Base-by-base conservation (phyloP, 1,140 invertebrate species). In the Protaetia brevitarsis region DNA sequence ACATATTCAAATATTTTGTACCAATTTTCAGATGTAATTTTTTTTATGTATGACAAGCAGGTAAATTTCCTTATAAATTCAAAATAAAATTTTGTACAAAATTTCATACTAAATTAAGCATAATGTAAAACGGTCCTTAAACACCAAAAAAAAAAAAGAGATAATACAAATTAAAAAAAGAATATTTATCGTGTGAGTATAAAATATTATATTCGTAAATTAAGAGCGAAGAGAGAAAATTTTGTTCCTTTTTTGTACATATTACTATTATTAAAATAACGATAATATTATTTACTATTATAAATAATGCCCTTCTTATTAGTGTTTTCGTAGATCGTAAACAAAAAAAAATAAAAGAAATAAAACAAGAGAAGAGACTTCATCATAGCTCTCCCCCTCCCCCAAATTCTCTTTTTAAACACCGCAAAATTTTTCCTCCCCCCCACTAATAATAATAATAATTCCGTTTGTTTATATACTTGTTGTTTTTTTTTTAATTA, bases 201-300 rank as follows among this genome's bases (percentile, higher is more conserved):
- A 59, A 26, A 7, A 59, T 51, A 41, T 57, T 58, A 29, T 65
- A 57, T 65, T 65, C n/a, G n/a, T n/a, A n/a, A n/a, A 65, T 57
- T 65, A 65, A 57, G 57, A 65, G 72, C 70, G 74, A 69, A 72
- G n/a, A n/a, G n/a, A n/a, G n/a, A n/a, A 72, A 64, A 57, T 77
- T 77, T 74, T 75, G 74, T 77, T 76, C 76, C 75, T 77, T 77
- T 71, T 73, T 75, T 77, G 76, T 77, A 77, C 67, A 77, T 77
- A 74, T 65, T 31, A 61, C n/a, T 41, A 64, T 63, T 69, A 69
- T 69, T 66, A 57, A 5, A 26, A 57, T 31, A 6, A 5, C 10
- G 41, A 7, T 13, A 7, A 51, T 51, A 51, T 19, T 51, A 34
- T 34, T n/a, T n/a, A n/a, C n/a, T 34, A 34, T 34, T 34, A 34